phyloP scores from a whole-genome alignment of 2,797 vertebrate genomes.

The Antrozous pallidus region DNA sequence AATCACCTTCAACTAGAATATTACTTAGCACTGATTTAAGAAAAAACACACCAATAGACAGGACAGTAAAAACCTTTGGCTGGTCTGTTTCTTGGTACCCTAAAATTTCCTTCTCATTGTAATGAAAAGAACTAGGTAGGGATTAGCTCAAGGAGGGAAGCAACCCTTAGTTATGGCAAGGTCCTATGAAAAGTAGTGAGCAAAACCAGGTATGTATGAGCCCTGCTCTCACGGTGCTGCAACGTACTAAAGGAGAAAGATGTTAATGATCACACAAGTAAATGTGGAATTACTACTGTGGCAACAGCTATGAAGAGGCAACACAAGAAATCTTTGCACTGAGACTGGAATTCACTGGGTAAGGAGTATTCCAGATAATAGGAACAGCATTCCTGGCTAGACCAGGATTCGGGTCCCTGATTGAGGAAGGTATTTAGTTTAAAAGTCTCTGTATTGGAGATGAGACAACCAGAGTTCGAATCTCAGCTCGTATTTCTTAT shows the following conservation, averaged over 20 bases:
- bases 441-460: background rate
- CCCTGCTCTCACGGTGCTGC: background rate
- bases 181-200: background rate
- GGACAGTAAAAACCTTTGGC: background rate
- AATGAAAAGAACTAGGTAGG: background rate
- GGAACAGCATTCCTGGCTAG: background rate
- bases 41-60: background rate
- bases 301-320: background rate
- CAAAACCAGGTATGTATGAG: background rate
- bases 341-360: background rate
- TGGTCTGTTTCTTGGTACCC: background rate
- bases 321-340: too few relatives aligned
- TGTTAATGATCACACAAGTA: background rate
- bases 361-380: rapidly evolving
- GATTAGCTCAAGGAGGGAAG: background rate
- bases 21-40: background rate
- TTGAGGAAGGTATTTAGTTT: background rate
- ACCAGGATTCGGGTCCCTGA: background rate
- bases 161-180: background rate
- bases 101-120: background rate
- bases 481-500: background rate
- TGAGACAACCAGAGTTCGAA: background rate
- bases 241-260: background rate
- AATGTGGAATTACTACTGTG: background rate
- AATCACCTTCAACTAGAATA: background rate